These are phyloP conservation scores for Oophaga sylvatica DNA, from an alignment of 2,797 vertebrate genomes.

Conservation along the genomic window DNA sequence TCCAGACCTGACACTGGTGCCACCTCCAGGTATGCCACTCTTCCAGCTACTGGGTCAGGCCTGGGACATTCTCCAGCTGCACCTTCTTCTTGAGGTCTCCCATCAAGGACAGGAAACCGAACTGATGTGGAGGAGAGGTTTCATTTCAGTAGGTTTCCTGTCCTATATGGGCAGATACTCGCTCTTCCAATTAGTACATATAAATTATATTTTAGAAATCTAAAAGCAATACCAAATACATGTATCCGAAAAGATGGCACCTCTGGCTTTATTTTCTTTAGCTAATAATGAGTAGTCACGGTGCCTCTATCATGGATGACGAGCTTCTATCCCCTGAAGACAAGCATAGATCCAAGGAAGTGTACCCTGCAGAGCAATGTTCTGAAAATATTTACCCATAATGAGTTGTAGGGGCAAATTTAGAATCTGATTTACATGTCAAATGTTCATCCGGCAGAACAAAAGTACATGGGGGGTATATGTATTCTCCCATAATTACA, in stretches of 20 bases:
- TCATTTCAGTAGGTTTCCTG: too few relatives aligned
- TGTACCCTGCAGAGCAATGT: constrained; percentile 27
- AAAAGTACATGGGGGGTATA: constrained; percentile 19
- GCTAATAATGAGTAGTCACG: too few relatives aligned
- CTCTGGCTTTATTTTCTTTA: not conserved
- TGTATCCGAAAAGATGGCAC: not conserved
- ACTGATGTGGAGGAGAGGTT: too few relatives aligned
- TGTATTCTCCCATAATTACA: constrained; percentile 3
- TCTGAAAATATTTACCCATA: constrained; percentile 34
- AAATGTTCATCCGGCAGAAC: constrained; percentile 21
- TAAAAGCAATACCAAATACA: not conserved
- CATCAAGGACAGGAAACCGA: too few relatives aligned
- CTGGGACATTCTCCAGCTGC: too few relatives aligned
- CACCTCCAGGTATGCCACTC: too few relatives aligned
- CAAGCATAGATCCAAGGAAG: constrained; percentile 16
- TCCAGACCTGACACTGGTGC: too few relatives aligned
- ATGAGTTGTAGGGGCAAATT: constrained; percentile 14
- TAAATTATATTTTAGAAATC: not conserved
- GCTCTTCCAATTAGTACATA: not conserved
- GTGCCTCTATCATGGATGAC: not conserved
- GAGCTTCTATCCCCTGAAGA: not conserved
- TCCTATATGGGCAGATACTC: too few relatives aligned
- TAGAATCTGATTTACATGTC: constrained; percentile 29
- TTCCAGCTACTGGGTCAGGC: too few relatives aligned
- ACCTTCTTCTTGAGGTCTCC: too few relatives aligned